phyloP scores from a whole-genome alignment of 2,797 vertebrate species.

The Pseudomugil gertrudae region DNA sequence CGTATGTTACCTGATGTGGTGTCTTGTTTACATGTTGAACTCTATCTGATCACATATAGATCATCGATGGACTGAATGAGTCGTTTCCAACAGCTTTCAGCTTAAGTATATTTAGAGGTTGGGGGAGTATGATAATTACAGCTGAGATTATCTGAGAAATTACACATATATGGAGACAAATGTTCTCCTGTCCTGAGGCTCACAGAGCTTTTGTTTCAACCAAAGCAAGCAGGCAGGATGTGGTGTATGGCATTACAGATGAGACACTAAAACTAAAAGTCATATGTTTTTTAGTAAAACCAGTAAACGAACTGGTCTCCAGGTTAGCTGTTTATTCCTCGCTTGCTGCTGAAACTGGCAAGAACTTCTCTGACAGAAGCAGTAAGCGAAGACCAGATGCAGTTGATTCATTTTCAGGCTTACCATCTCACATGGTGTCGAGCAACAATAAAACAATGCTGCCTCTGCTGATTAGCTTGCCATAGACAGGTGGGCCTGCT shows the following conservation, averaged over 20 bases:
- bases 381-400: conserved; percentile 47
- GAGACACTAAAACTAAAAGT: conserved; percentile 13
- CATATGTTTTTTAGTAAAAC: too few relatives aligned
- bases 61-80: not conserved
- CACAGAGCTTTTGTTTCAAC: conserved; percentile 19
- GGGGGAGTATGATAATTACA: conserved; percentile 3
- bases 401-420: conserved; percentile 53
- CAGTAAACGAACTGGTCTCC: conserved; percentile 2
- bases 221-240: conserved; percentile 14
- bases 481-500: conserved; percentile 41
- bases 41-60: too few relatives aligned
- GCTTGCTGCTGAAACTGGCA: not conserved
- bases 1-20: conserved; percentile 10
- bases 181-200: conserved; percentile 2
- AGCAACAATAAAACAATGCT: conserved; percentile 67
- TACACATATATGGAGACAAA: conserved; percentile 3
- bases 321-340: not conserved
- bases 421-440: conserved; percentile 63
- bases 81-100: not conserved
- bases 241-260: conserved; percentile 23
- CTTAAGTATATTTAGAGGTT: not conserved
- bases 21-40: conserved; percentile 15
- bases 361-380: conserved; percentile 17
- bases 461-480: conserved; percentile 38
- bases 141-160: conserved; percentile 5